Conservation (phyloP, 2,888 invertebrate genomes). For the Pollenia labialis region DNA sequence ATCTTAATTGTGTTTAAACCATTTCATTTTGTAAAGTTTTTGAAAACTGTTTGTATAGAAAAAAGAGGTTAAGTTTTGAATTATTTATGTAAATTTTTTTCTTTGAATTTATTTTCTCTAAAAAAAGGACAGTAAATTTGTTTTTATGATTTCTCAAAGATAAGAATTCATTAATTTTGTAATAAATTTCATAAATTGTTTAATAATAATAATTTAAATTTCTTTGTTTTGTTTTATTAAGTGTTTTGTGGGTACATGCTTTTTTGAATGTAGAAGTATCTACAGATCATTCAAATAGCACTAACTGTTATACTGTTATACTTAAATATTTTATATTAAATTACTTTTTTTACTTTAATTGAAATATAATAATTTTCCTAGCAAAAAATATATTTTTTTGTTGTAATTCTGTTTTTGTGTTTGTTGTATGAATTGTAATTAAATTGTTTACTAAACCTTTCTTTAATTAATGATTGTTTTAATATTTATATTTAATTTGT, state of each 20-base stretch:
- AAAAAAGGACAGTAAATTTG: constrained; percentile 9
- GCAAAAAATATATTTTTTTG: constrained; percentile 79
- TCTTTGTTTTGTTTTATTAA: constrained; percentile 63
- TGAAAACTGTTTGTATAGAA: background rate
- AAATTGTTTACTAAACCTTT: constrained; percentile 37
- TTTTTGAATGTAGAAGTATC: constrained; percentile 49
- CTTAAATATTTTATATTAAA: constrained; percentile 43
- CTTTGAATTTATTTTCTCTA: constrained; percentile 23
- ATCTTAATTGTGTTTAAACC: background rate
- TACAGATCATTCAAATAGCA: constrained; percentile 20
- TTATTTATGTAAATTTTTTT: constrained; percentile 2
- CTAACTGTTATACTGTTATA: constrained; percentile 49
- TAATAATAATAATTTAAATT: constrained; percentile 18
- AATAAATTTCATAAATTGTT: background rate
- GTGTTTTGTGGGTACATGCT: constrained; percentile 59
- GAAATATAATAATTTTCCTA: constrained; percentile 77
- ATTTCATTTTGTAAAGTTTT: background rate
- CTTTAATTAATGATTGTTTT: constrained; percentile 21
- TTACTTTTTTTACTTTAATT: constrained; percentile 32
- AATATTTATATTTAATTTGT: background rate
- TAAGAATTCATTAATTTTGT: constrained; percentile 9
- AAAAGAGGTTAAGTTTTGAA: background rate
- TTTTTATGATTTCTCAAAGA: constrained; percentile 5
- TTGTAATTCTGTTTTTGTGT: constrained; percentile 60
- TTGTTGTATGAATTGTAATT: background rate